A percentile compares a stretch with the other conserved stretches of the same genome.
Evolutionary conservation across 2,797 vertebrate genomes (phyloP).

Genomic region (Tiaroga cobitis): DNA sequence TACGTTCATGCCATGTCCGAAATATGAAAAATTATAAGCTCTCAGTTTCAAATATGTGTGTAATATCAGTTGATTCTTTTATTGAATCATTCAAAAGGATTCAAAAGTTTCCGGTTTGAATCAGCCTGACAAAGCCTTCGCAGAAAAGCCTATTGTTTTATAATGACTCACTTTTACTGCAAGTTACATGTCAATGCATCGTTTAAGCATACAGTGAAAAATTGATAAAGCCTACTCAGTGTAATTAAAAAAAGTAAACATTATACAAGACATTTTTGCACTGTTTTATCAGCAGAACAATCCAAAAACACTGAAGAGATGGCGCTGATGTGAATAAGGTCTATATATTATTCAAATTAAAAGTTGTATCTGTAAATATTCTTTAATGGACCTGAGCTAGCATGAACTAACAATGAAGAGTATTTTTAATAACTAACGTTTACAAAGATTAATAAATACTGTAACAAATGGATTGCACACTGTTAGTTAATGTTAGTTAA

Average conservation of each 20-base stretch:
- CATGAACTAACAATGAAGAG: not conserved
- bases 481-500: no score
- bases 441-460: not conserved
- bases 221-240: not conserved
- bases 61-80: not conserved
- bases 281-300: no score
- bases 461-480: not conserved
- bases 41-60: not conserved
- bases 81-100: not conserved
- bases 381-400: not conserved
- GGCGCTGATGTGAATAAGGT: no score
- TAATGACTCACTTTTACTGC: not conserved
- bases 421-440: not conserved
- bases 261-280: no score
- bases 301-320: no score
- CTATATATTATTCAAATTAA: not conserved
- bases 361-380: not conserved
- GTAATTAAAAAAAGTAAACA: no score
- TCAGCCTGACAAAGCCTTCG: not conserved
- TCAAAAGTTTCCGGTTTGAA: not conserved
- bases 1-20: not conserved
- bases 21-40: not conserved
- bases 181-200: not conserved
- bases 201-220: not conserved
- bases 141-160: not conserved